Percentiles rank a stretch among this genome's conserved stretches.
Conservation (phyloP, 2,797 vertebrate genomes). For the Neosilurus hyrtlii region DNA sequence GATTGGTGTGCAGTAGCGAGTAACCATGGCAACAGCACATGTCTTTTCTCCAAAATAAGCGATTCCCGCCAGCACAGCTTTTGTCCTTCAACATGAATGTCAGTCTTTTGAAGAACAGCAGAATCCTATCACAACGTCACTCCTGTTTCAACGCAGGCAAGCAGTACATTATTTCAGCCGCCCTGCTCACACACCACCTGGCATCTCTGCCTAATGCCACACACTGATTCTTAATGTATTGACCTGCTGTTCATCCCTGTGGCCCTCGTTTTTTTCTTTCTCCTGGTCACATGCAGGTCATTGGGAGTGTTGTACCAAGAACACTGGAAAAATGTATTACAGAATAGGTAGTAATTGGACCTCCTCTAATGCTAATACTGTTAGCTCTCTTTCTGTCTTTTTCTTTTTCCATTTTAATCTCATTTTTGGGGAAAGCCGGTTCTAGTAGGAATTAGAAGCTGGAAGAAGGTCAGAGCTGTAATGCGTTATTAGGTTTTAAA, state of each 20-base stretch:
- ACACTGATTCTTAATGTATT: slow-evolving; percentile 20
- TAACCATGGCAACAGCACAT: slow-evolving; percentile 50
- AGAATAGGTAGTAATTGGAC: slow-evolving; percentile 13
- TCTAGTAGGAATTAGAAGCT: slow-evolving; percentile 10
- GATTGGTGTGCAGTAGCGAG: slow-evolving; percentile 16
- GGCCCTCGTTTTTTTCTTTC: background rate
- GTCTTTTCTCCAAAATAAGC: slow-evolving; percentile 40
- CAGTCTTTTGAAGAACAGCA: slow-evolving; percentile 38
- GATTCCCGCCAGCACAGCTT: slow-evolving; percentile 35
- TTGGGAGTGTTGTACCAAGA: slow-evolving; percentile 12
- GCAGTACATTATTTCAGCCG: slow-evolving; percentile 7
- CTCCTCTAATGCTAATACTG: slow-evolving; percentile 15
- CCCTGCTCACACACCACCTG: slow-evolving; percentile 31
- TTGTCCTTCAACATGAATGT: slow-evolving; percentile 44
- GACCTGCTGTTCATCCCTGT: background rate
- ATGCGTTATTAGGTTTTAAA: slow-evolving; percentile 7
- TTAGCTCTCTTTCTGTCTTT: background rate
- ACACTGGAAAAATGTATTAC: slow-evolving; percentile 11
- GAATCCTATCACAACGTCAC: slow-evolving; percentile 34
- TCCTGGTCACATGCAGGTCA: background rate
- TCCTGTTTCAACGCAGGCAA: slow-evolving; percentile 30
- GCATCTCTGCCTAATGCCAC: slow-evolving; percentile 13
- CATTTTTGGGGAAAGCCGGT: background rate
- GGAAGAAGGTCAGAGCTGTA: background rate
- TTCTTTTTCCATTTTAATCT: background rate